Base-by-base conservation (phyloP, 2,888 invertebrate species). In the Lepidochrysops patricia region DNA sequence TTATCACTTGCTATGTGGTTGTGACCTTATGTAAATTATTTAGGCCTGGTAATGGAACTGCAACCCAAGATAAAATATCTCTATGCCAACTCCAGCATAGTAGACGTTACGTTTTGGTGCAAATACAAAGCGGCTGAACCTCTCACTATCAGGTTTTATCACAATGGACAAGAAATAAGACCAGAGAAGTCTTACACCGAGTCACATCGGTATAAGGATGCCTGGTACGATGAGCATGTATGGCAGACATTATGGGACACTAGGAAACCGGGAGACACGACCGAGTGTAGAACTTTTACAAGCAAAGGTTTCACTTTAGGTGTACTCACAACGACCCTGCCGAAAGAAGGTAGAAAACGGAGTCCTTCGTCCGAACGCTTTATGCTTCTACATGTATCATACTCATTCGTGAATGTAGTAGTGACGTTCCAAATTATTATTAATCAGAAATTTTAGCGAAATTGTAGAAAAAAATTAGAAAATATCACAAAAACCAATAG, bases 1-100 rank as follows among this genome's bases (percentile, higher is more conserved):
- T 19, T 43, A 43, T 23, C 3, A 15, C 37, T 43, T 19, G 43
- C 9, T 57, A 61, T 58, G 32, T 43, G 58, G 37, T 59, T 57
- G 43, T 61, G 50, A 50, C 61, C 60, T 58, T 64, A 61, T 65
- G 50, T 66, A 43, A 61, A 66, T 67, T 12, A 63, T 60, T 62
- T 83, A 87, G 87, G 85, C 67, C 72, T 86, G 68, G 68, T 84
- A 63, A 87, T 87, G 86, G 87, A 87, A 81, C 80, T 87, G 25
- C 82, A 81, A 62, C 85, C 86, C 50, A 76, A 75, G 62, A 75
- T 86, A 63, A 71, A 74, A 63, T 76, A 80, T 58, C 69, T 67
- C 57, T 67, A 66, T 27, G 64, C 67, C 35, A 66, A 72, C 62
- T 65, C 69, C 9, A 66, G 68, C 23, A 68, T 69, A 61, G 73